Base-by-base conservation (phyloP, 2,113 vertebrate genomes). In the Polypterus senegalus region DNA sequence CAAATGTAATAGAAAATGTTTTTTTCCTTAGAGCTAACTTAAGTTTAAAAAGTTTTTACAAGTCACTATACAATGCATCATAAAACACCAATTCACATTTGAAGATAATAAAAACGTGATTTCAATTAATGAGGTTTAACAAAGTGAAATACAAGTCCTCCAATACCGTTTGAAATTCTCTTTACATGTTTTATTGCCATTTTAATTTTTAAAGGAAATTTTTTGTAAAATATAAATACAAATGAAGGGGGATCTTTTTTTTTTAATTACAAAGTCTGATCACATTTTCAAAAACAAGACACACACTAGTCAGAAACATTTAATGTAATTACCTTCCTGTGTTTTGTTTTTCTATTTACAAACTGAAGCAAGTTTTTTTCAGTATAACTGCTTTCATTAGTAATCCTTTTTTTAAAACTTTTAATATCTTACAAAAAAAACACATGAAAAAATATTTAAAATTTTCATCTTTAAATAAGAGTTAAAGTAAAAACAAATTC, bases 161-260 rank as follows among this genome's bases (percentile, higher is more conserved):
- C 57, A 66, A 27, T 55, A 55, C 47, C 46, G 9, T 59, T 48
- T 48, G 55, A 63, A 3, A 75, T 81, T 77, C 70, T 72, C 77
- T 85, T 27, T 78, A 84, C 86, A 78, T 79, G 84, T 84, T 86
- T 88, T 93, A 92, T 94, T 93, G 91, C 90, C 91, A 93, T 91
- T 86, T 94, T 89, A 27, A 82, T 83, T 83, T 61, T 64, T 81
- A 92, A 83, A 93, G 89, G 89, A 92, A 90, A 77, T 81, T 81
- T 89, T 91, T 92, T 94, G 93, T 91, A 97, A 97, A 97, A 97
- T 97, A 97, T 97, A 97, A 97, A 97, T 95, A 95, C 92, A 97
- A 97, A 97, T 92, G 91, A 91, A 91, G 91, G 86, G 85, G 91
- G 87, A 92, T 87, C 59, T 57, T 57, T 83, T 52, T 7, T 7